Percentiles rank a stretch among this genome's conserved stretches.
These are phyloP conservation scores for Taphrorychus bicolor DNA, from an alignment of 2,888 invertebrate genomes.

Conservation along the genomic window DNA sequence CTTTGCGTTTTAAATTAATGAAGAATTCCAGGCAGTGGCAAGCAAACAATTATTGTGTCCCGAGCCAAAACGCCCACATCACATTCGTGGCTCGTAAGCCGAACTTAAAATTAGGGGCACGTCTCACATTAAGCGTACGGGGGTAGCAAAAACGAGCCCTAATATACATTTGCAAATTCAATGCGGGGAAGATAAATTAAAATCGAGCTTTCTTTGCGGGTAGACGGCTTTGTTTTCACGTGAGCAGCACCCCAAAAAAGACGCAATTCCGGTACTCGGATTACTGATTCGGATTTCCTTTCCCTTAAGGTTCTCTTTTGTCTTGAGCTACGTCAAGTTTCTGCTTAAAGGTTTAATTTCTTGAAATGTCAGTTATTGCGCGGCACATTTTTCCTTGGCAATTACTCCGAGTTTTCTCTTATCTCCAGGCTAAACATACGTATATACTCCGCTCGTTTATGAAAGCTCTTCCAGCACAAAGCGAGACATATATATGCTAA, in stretches of 20 bases:
- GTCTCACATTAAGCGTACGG: conserved; percentile 4
- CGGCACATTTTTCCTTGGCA: no score
- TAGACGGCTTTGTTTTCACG: conserved; percentile 8
- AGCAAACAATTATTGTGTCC: neutral
- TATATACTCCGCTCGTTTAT: neutral
- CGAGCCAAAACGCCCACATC: neutral
- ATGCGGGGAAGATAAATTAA: conserved; percentile 19
- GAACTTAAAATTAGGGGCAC: conserved; percentile 5
- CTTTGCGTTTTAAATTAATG: no score
- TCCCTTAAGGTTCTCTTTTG: neutral
- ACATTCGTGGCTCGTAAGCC: neutral
- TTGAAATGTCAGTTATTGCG: no score
- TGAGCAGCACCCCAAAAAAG: conserved; percentile 18
- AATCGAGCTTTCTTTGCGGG: conserved; percentile 19
- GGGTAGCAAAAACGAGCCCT: neutral
- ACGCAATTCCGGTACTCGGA: neutral
- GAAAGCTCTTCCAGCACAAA: neutral
- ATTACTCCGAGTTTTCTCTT: neutral
- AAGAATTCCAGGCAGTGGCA: neutral
- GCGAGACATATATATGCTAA: neutral
- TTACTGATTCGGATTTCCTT: neutral
- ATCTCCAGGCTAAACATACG: neutral
- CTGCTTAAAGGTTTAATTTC: neutral
- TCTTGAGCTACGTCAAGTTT: neutral
- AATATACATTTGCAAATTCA: conserved; percentile 20